Base-by-base conservation (phyloP, 2,888 invertebrate species). In the Acutogordius australiensis region DNA sequence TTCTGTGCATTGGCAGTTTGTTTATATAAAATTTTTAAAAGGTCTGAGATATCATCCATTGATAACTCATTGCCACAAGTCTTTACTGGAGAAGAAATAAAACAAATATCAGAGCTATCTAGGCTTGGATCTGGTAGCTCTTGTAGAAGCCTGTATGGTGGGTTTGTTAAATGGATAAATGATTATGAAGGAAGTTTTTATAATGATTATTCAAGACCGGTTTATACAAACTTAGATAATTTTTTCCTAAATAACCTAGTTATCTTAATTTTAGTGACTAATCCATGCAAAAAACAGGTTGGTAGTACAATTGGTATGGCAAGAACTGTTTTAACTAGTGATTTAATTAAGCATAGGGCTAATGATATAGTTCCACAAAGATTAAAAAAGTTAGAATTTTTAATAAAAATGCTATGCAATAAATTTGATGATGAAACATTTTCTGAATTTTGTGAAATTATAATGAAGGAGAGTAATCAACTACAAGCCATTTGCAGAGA, bases 381-480 rank as follows among this genome's bases (percentile, higher is more conserved):
- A 67, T 77, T 81, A 1, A 68, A 75, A 30, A 66, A 73, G 67
- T 60, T 65, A 73, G 61, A 37, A 2, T 21, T 30, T 45, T 45
- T 30, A n/a, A 2, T 45, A 8, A 28, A 8, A 2, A 8, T 23
- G 4, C 51, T 8, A 51, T 8, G 27, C 51, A 18, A 8, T 8
- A 8, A 51, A 51, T 23, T 8, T 8, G 13, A 30, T 29, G 51
- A 51, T 51, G 51, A 23, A 51, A 23, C 18, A 72, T 97, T 90
- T 70, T 68, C 76, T 28, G 76, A 73, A 45, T 88, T 94, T 75
- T 88, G 85, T n/a, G 79, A 82, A 68, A 75, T 91, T 27, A 87
- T 88, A 0, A 99, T 99, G 84, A 64, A 70, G 71, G 97, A 97
- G 67, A 90, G 90, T 62, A 94, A 97, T 75, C 85, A 90, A 69